A percentile compares a stretch with the other conserved stretches of the same genome.
phyloP scores from a whole-genome alignment of 2,888 invertebrate species.

The Polydrusus pterygomalis region DNA sequence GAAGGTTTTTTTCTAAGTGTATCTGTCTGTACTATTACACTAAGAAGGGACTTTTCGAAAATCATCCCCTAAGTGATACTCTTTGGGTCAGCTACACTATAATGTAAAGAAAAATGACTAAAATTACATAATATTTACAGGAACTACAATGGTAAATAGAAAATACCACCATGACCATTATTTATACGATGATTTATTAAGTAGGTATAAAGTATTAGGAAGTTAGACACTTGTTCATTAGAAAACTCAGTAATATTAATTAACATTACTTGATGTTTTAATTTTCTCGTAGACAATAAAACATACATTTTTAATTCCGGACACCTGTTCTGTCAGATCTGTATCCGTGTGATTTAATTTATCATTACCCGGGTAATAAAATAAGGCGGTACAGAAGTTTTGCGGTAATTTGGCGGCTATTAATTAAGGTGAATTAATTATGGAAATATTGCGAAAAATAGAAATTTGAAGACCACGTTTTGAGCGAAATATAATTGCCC shows the following conservation, averaged over 20 bases:
- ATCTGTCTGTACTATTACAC: too few relatives aligned
- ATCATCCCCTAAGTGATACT: too few relatives aligned
- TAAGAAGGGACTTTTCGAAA: too few relatives aligned
- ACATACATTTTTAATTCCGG: constrained; percentile 23
- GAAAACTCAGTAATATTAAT: constrained; percentile 3
- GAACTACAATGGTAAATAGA: not conserved
- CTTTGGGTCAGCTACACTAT: too few relatives aligned
- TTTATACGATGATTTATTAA: not conserved
- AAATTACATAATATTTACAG: too few relatives aligned
- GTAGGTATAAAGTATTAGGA: too few relatives aligned
- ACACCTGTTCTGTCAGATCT: constrained; percentile 33
- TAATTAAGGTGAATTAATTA: constrained; percentile 4
- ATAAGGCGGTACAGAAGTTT: not conserved
- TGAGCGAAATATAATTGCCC: too few relatives aligned
- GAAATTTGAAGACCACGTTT: not conserved
- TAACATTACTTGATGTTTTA: constrained; percentile 12
- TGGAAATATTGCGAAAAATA: constrained; percentile 3
- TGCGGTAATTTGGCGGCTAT: not conserved
- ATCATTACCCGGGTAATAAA: constrained; percentile 18
- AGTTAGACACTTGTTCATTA: not conserved
- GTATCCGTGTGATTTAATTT: constrained; percentile 23
- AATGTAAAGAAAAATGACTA: too few relatives aligned
- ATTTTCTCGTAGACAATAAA: not conserved
- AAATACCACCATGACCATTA: not conserved
- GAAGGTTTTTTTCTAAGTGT: too few relatives aligned